Base-by-base conservation (phyloP, 1,140 invertebrate species). In the Tetramorium simillimum region DNA sequence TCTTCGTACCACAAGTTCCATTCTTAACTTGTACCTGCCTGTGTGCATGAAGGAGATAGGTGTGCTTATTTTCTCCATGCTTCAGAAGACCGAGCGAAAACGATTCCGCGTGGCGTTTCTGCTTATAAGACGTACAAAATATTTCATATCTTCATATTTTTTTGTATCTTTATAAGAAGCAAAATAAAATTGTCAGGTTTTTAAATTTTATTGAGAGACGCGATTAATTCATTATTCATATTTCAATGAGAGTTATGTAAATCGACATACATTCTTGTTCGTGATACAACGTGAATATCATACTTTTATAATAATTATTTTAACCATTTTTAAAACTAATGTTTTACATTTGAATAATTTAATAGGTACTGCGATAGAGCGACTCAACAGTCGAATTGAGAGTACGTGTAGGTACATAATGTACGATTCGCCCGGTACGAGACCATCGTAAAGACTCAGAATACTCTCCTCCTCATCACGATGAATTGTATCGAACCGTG, bases 301-400 rank as follows among this genome's bases (percentile, higher is more conserved):
- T 69, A 37, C 37, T 33, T 80, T 80, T 70, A 16, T 53, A 37
- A 53, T 40, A 69, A 53, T 69, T 3, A 43, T 69, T 37, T 53
- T 53, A 24, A 37, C n/a, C 2, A 56, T 21, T 21, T n/a, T 24
- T 3, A 18, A 37, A 40, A 10, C 1, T 3, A 76, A 37, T 46
- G 9, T 69, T n/a, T 21, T 69, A 28, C 33, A 37, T 80, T 51
- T 69, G 1, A 69, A 80, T 80, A 5, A 78, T 40, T 70, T 53
- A 56, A 77, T 40, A 37, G 5, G 24, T 56, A 53, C 4, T 56
- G 16, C 16, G 1, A 56, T 28, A 46, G 28, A 3, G n/a, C 1
- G 5, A 0, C 16, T 46, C 24, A 33, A n/a, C 33, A 40, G 5
- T 37, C 37, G 21, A 65, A 4, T 28, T 28, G 21, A 77, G 24